These are phyloP conservation scores for Catharus bicknelli DNA, from an alignment of 2,113 vertebrate species.

Conservation along the genomic window DNA sequence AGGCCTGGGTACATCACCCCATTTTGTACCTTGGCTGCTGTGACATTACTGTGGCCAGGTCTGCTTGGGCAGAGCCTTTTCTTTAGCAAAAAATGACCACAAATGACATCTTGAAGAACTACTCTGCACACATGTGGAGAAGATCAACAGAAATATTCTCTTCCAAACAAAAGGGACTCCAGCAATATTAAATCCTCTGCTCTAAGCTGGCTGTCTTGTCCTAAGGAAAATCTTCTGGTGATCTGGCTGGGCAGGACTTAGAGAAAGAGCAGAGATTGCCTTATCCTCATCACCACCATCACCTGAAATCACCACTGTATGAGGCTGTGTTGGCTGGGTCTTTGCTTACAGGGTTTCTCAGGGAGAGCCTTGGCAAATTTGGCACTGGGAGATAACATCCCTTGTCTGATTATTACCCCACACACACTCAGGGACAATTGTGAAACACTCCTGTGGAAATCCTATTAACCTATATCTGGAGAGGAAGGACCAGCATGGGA, in stretches of 20 bases:
- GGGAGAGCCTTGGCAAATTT: neutral
- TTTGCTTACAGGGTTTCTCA: neutral
- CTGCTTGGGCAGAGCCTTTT: neutral
- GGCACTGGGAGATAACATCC: neutral
- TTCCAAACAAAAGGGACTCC: neutral
- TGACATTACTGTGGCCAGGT: neutral
- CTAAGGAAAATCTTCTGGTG: neutral
- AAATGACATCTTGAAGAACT: neutral
- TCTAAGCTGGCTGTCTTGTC: neutral
- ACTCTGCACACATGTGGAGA: fast-evolving
- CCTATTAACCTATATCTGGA: neutral
- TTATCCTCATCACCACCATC: neutral
- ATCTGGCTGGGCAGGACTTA: neutral
- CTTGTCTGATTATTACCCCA: neutral
- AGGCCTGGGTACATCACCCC: neutral
- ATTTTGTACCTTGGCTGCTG: neutral
- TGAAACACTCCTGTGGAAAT: neutral
- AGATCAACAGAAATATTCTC: neutral
- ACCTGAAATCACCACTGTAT: neutral
- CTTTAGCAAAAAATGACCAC: neutral
- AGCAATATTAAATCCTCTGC: neutral
- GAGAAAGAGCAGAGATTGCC: neutral
- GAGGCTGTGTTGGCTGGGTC: neutral
- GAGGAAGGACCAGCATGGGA: neutral
- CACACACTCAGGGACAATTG: neutral